Evolutionary conservation across 2,113 vertebrate genomes (phyloP), one percentile per base, ranked within the genome.

Genomic region (Pollimyrus isidori): DNA sequence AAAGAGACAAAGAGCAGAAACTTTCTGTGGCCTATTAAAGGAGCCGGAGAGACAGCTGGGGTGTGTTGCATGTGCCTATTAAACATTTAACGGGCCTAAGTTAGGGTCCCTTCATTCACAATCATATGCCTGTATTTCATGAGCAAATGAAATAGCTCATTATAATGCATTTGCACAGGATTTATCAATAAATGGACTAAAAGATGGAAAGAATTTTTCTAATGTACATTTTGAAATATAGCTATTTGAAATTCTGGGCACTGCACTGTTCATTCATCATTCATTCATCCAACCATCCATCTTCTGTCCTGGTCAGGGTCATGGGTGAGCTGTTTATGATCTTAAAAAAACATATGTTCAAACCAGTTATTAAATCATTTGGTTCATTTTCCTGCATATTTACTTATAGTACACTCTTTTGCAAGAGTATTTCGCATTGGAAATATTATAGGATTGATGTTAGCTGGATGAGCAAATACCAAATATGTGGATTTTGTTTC

Each of bases 1-100:
- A 92, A 92, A 90, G 92, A 90, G 90, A 93, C 90, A 65, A 58
- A 7, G 90, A 90, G 90, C 73, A 91, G 90, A 88, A 93, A 91
- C 62, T 91, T 92, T 93, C 88, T 88, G 53, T 87, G 17, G 86
- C 89, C 23, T 69, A 50, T 73, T 90, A 90, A 89, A 52, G 80
- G 87, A 85, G 89, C 7, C 17, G 88, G 3, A 85, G 56, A 80
- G 65, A 46, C 89, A 91, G 91, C 86, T 91, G 89, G 83, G 49
- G 10, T 11, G 35, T 30, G 53, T 46, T 69, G 85, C 6, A 7
- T n/a, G 50, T 39, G 86, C 17, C 35, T 62, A 45, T 45, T 45
- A 46, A n/a, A 87, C 52, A 87, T 65, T 53, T 45, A 50, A 15
- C 49, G 13, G 26, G 4, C 30, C 50, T 49, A 42, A 87, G 52